These are phyloP conservation scores for Sarcophaga variegata DNA, from an alignment of 2,888 invertebrate genomes.

Conservation along the genomic window DNA sequence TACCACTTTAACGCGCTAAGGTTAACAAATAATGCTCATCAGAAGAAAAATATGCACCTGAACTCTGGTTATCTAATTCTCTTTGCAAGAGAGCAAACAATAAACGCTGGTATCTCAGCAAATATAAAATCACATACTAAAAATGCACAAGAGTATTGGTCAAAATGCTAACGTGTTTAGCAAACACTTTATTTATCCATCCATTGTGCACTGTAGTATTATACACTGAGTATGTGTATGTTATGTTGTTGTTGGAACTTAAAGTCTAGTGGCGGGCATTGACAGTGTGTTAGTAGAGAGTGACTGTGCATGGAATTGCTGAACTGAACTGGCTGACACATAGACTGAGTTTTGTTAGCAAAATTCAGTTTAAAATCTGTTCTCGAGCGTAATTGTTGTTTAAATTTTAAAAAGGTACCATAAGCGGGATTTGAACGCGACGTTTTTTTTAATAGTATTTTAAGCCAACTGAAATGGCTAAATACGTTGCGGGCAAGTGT, in stretches of 20 bases:
- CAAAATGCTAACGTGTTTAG: constrained; percentile 49
- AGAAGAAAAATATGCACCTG: not conserved
- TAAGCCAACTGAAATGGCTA: constrained; percentile 64
- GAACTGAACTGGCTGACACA: constrained; percentile 11
- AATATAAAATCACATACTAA: not conserved
- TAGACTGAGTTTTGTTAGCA: constrained; percentile 57
- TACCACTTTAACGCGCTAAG: constrained; percentile 20
- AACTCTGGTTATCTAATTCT: constrained; percentile 50
- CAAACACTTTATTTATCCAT: constrained; percentile 21
- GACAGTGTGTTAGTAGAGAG: constrained; percentile 39
- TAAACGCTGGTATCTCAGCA: constrained; percentile 13
- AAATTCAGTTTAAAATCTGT: constrained; percentile 75
- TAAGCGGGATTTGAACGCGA: constrained; percentile 51
- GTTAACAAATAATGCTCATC: constrained; percentile 11
- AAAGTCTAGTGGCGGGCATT: constrained; percentile 30
- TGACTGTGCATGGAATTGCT: not conserved
- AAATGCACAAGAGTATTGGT: not conserved
- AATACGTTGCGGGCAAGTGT: constrained; percentile 63
- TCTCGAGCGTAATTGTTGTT: constrained; percentile 74
- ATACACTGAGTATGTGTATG: not conserved
- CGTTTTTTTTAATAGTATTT: constrained; percentile 10
- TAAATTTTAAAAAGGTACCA: constrained; percentile 29
- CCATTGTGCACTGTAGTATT: constrained; percentile 20
- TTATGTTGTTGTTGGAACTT: constrained; percentile 16
- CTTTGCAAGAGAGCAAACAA: not conserved